Base-by-base conservation (phyloP, 2,888 invertebrate genomes). In the Lathronympha strigana region DNA sequence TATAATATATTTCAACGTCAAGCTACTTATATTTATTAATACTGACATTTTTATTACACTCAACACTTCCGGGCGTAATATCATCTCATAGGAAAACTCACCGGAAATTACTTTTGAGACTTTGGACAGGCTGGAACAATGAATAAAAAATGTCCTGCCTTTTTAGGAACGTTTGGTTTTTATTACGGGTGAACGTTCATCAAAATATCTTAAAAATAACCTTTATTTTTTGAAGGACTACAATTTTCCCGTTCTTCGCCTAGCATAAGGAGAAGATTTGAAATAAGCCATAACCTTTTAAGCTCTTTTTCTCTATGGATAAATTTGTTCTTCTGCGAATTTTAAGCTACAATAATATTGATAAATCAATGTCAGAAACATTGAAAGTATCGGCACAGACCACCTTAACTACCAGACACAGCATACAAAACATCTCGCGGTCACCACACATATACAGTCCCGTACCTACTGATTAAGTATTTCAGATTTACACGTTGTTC, bases 71-170 rank as follows among this genome's bases (percentile, higher is more conserved):
- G 19, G 40, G 28, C 17, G 40, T 33, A 43, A 53, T 45, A 53
- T 31, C 23, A 45, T 63, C 55, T 50, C 49, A 31, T 49, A 40
- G 63, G 49, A 55, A 63, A 55, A 55, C 62, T 55, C 55, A n/a
- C 15, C 63, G 55, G 63, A 63, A 49, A 63, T 63, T 63, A 63
- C 49, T 55, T 63, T 31, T 13, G 21, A 49, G 55, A 63, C 49
- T 55, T 63, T 31, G 15, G 21, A 49, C 38, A 38, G 28, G 38
- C 55, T 40, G 28, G 40, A 40, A 47, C 55, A 45, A 55, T 49
- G 55, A 55, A 63, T 63, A 63, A 63, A 55, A 49, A 63, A 55
- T 47, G 15, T 47, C 25, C 45, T 15, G 33, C 53, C 53, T 54
- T 62, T 62, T 62, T 19, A 40, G n/a, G 31, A 31, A 43, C 53